Evolutionary conservation across 2,888 invertebrate species (phyloP).

Genomic region (Cinara cedri): DNA sequence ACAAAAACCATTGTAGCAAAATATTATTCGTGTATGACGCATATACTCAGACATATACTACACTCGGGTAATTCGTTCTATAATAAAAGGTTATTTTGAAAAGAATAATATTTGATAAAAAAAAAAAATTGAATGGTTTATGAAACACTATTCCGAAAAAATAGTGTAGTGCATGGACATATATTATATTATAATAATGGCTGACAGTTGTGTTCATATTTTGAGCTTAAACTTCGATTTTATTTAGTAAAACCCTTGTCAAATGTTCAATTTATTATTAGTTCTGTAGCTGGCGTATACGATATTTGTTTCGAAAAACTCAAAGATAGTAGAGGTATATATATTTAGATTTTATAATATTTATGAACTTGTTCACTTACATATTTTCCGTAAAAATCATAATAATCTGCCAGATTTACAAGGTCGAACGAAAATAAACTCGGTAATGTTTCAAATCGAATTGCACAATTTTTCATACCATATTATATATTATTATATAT

Average conservation of each 20-base stretch:
- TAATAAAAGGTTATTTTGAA: not conserved
- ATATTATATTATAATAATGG: no score
- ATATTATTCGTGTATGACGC: not conserved
- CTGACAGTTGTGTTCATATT: not conserved
- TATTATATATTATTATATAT: not conserved
- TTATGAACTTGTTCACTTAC: not conserved
- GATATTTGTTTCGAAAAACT: not conserved
- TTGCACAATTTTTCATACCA: not conserved
- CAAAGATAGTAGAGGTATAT: not conserved
- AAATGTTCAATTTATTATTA: no score
- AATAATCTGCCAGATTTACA: not conserved
- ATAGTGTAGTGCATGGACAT: not conserved
- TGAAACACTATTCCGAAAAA: not conserved
- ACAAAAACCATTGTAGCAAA: not conserved
- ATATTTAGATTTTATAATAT: not conserved
- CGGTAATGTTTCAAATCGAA: not conserved
- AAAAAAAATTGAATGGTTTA: not conserved
- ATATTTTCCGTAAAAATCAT: not conserved
- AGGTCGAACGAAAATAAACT: slow-evolving; percentile 3
- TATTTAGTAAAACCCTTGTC: no score
- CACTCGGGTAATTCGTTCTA: not conserved
- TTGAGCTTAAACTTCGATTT: not conserved
- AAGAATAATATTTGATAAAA: not conserved
- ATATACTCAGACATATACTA: no score
- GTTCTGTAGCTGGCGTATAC: no score